These are phyloP conservation scores for Podarcis cretensis DNA, from an alignment of 2,113 vertebrate species.

Conservation along the genomic window DNA sequence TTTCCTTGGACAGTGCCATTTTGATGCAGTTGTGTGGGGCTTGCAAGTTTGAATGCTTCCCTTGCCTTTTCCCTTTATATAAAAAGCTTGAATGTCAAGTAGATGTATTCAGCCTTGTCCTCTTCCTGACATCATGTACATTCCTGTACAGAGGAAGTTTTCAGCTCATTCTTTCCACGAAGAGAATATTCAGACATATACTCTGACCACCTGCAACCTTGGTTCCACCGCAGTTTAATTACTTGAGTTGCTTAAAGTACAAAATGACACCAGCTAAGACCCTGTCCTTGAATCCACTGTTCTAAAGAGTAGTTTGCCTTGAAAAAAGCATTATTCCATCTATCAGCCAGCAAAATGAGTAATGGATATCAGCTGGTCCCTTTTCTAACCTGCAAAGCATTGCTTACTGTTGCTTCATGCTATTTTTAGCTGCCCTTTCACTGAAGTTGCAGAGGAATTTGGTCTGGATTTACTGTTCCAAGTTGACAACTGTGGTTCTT, in stretches of 20 bases:
- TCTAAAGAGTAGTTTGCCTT: not conserved
- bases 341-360: conserved; percentile 11
- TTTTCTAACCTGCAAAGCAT: not conserved
- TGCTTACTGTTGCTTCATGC: not conserved
- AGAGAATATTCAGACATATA: not conserved
- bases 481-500: conserved; percentile 33
- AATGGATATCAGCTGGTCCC: not conserved
- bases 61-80: not conserved
- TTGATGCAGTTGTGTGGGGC: not conserved
- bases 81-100: not conserved
- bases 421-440: not conserved
- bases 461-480: conserved; percentile 24
- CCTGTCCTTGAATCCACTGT: not conserved
- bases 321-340: not conserved
- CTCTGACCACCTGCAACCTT: not conserved
- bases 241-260: not conserved
- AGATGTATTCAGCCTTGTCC: not conserved
- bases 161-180: no score
- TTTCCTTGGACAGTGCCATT: not conserved
- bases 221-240: not conserved
- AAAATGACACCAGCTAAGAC: not conserved
- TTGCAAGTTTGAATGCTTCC: not conserved
- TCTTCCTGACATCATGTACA: no score
- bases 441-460: not conserved
- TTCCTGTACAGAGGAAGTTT: no score